phyloP scores from a whole-genome alignment of 1,140 invertebrate genomes.

The Pseudomyrmex flavicornis region DNA sequence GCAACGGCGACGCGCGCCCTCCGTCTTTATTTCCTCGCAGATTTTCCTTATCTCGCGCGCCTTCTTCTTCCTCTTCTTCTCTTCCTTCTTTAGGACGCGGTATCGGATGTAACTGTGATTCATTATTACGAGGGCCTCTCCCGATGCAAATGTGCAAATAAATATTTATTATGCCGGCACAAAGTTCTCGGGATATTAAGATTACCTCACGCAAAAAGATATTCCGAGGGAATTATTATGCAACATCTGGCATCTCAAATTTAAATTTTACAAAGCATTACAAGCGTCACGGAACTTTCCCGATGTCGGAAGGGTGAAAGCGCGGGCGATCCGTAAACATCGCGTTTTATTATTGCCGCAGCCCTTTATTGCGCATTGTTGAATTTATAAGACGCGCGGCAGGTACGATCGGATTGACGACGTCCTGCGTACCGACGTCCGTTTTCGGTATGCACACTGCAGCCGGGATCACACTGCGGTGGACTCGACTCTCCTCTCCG shows the following conservation, averaged over 20 bases:
- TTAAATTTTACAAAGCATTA: slow-evolving; percentile 57
- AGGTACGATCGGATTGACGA: slow-evolving; percentile 35
- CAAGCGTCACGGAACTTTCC: slow-evolving; percentile 35
- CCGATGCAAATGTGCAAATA: slow-evolving; percentile 55
- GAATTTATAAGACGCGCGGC: slow-evolving; percentile 41
- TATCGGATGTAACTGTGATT: slow-evolving; percentile 59
- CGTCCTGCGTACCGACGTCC: slow-evolving; percentile 8
- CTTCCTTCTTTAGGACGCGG: background rate
- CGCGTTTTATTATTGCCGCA: slow-evolving; percentile 48
- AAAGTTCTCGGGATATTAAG: slow-evolving; percentile 48
- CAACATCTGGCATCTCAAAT: slow-evolving; percentile 61
- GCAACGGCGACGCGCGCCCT: slow-evolving; percentile 24
- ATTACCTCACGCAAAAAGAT: slow-evolving; percentile 29
- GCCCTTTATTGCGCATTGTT: slow-evolving; percentile 53
- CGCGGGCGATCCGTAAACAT: slow-evolving; percentile 47
- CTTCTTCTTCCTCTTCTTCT: background rate
- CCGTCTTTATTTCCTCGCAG: slow-evolving; percentile 38
- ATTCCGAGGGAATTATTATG: slow-evolving; percentile 62
- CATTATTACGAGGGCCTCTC: slow-evolving; percentile 39
- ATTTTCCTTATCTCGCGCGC: slow-evolving; percentile 29
- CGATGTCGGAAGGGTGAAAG: slow-evolving; percentile 11
- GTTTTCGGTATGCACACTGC: slow-evolving; percentile 22
- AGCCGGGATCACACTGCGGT: background rate
- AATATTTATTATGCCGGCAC: slow-evolving; percentile 55
- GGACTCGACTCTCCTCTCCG: slow-evolving; percentile 23